Evolutionary conservation across 2,113 vertebrate genomes (phyloP).

Genomic region (Lepus americanus): DNA sequence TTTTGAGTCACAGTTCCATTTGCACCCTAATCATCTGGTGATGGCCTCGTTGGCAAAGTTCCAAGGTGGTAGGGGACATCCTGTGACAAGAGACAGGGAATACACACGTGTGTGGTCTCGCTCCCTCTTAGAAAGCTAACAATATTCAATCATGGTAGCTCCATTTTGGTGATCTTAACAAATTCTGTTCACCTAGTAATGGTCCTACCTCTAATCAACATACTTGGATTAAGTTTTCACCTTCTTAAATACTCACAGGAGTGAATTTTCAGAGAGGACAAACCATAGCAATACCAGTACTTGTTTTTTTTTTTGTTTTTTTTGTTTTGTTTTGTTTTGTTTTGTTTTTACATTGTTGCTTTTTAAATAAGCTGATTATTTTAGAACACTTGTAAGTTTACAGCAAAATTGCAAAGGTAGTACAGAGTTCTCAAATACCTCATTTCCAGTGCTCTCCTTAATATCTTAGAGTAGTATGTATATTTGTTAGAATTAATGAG

Average conservation of each 20-base stretch:
- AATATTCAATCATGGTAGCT: no score
- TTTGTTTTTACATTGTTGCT: not conserved
- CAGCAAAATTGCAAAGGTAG: slow-evolving; percentile 21
- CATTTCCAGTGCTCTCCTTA: not conserved
- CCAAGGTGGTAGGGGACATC: not conserved
- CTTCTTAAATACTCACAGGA: not conserved
- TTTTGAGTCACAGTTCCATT: not conserved
- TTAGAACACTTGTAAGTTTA: slow-evolving; percentile 46
- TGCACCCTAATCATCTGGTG: not conserved
- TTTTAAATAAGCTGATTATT: slow-evolving; percentile 44
- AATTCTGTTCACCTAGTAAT: no score
- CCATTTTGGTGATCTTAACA: no score
- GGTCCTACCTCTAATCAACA: no score
- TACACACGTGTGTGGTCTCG: not conserved
- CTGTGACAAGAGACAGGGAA: no score
- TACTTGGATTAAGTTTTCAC: not conserved
- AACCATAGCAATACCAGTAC: not conserved
- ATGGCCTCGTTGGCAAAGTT: not conserved
- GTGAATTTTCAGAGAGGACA: not conserved
- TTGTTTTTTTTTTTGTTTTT: not conserved
- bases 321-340: not conserved
- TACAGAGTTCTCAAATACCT: not conserved
- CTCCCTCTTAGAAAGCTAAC: not conserved
- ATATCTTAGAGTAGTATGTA: not conserved
- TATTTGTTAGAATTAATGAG: slow-evolving; percentile 14